Evolutionary conservation across 2,888 invertebrate genomes (phyloP).

Genomic region (Aricia artaxerxes): DNA sequence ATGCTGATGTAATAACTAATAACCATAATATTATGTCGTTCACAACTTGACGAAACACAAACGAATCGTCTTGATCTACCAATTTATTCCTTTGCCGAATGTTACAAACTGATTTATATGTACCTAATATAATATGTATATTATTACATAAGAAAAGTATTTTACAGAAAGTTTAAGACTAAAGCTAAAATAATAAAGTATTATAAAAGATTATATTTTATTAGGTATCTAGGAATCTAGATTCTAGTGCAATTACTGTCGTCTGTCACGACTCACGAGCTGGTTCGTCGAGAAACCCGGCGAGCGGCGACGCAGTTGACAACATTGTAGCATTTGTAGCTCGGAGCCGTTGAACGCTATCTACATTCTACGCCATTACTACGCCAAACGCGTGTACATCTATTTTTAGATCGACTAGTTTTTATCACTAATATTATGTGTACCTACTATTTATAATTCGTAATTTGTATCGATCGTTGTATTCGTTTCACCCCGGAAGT

Average conservation of each 20-base stretch:
- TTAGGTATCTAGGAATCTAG: not conserved
- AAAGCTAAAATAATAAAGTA: no score
- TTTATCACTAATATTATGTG: not conserved
- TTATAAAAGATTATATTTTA: not conserved
- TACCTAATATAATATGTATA: no score
- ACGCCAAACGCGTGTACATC: conserved; percentile 2
- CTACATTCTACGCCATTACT: conserved; percentile 1
- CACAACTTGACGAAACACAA: not conserved
- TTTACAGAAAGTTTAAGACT: no score
- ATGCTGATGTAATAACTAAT: not conserved
- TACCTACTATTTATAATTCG: not conserved
- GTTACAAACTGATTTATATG: no score
- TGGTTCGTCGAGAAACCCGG: not conserved
- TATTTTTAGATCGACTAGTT: conserved; percentile 17
- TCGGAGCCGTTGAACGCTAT: conserved; percentile 10
- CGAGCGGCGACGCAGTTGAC: not conserved
- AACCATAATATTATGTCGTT: not conserved
- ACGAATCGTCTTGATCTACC: not conserved
- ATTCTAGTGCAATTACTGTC: not conserved
- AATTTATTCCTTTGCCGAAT: no score
- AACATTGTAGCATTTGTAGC: conserved; percentile 1
- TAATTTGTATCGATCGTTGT: not conserved
- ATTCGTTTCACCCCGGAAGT: not conserved
- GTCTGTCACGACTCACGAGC: not conserved
- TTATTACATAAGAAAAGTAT: no score